These are phyloP conservation scores for Gnathonemus echidnorhynchus DNA, from an alignment of 2,113 vertebrate species.

Conservation along the genomic window DNA sequence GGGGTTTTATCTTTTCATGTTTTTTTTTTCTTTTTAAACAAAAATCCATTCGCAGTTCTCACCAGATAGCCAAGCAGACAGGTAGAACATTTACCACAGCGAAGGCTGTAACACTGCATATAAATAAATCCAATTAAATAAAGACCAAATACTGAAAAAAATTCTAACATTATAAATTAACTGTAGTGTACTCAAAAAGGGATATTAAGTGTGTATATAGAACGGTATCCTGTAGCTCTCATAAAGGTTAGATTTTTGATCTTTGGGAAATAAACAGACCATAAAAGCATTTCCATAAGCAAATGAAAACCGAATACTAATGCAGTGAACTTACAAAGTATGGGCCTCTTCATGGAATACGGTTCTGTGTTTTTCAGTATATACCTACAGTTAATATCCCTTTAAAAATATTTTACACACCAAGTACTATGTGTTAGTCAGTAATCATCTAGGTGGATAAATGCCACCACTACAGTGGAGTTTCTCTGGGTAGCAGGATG, in stretches of 20 bases:
- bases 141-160: slow-evolving; percentile 66
- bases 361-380: slow-evolving; percentile 49
- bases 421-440: slow-evolving; percentile 38
- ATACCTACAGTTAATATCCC: slow-evolving; percentile 55
- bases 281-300: slow-evolving; percentile 57
- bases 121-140: slow-evolving; percentile 75
- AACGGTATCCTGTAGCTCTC: slow-evolving; percentile 37
- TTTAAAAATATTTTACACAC: slow-evolving; percentile 56
- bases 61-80: slow-evolving; percentile 31
- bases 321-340: slow-evolving; percentile 31
- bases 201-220: slow-evolving; percentile 58
- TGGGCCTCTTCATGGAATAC: slow-evolving; percentile 52
- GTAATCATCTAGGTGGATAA: slow-evolving; percentile 28
- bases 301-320: slow-evolving; percentile 38
- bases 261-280: slow-evolving; percentile 20
- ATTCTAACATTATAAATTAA: slow-evolving; percentile 65
- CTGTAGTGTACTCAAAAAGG: slow-evolving; percentile 48
- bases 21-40: slow-evolving; percentile 36
- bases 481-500: slow-evolving; percentile 36
- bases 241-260: slow-evolving; percentile 27
- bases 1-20: slow-evolving; percentile 32
- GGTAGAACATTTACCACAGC: slow-evolving; percentile 42
- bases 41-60: slow-evolving; percentile 33
- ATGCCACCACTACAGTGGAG: not conserved
- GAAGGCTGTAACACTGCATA: slow-evolving; percentile 59